Evolutionary conservation across 2,888 invertebrate species (phyloP), one percentile per base, ranked within the genome.

Genomic region (Troglohyphantes excavatus): DNA sequence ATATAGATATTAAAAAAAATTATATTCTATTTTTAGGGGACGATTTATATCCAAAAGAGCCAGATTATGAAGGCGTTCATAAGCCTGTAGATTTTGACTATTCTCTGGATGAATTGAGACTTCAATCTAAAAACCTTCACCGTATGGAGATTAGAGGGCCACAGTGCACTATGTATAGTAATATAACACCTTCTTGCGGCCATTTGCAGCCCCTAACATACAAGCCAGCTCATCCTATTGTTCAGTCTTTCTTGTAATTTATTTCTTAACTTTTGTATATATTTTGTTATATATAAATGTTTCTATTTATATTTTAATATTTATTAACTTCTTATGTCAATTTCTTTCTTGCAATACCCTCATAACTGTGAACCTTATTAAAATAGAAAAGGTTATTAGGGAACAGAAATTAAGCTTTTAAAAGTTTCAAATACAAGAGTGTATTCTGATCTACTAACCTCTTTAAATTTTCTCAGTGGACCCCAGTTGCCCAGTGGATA

Each of bases 31-130:
- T 84, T 91, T 13, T 79, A 93, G 93, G 93, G 26, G 93, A 93
- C 92, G 93, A 93, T 59, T 86, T 93, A 26, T 93, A 93, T 89
- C 93, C 93, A 27, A 91, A 92, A 26, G 91, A 92, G 1, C 93
- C 93, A 39, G 93, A 93, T 91, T 78, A 92, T 78, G 91, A 92
- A 19, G 93, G 93, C 2, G 91, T 91, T 21, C 79, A 82, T 2
- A 90, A 92, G 39, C 65, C 73, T 13, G 84, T 91, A 19, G 86
- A 91, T 23, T 90, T 92, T 46, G 63, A 91, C 9, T 91, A 91
- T 46, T 92, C 92, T n/a, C 53, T 92, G n/a, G 92, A 91, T 13
- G 92, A 93, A 70, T 81, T 93, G 43, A 68, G 91, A 65, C 65
- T 73, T 39, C 63, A 86, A 39, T 87, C 91, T 11, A 90, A 73